Conservation (phyloP, 2,113 vertebrate species). For the Ahaetulla prasina region DNA sequence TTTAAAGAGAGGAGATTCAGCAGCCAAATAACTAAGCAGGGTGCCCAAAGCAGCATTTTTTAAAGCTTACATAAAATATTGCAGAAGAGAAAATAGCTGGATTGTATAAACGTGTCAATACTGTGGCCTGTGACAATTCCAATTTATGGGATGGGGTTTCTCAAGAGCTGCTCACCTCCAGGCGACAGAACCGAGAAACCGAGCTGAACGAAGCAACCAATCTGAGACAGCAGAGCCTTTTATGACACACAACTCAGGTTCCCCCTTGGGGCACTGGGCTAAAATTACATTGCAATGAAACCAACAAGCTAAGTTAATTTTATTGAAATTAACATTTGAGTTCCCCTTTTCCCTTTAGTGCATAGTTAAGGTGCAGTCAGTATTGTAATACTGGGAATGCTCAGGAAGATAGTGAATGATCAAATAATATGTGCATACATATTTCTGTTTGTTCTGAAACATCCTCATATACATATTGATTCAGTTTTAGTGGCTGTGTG, state of each 20-base stretch:
- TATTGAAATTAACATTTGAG: constrained; percentile 38
- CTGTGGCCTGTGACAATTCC: constrained; percentile 24
- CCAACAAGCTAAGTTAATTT: constrained; percentile 38
- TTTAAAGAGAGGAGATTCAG: constrained; percentile 1
- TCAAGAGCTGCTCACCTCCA: constrained; percentile 26
- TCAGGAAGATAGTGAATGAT: constrained; percentile 12
- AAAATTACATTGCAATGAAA: constrained; percentile 40
- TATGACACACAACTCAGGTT: constrained; percentile 29
- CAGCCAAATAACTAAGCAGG: not conserved
- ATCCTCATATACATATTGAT: not conserved
- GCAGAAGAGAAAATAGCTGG: constrained; percentile 21
- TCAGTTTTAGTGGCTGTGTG: not conserved
- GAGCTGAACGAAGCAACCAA: constrained; percentile 25
- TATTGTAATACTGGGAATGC: constrained; percentile 11
- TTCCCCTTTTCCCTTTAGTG: constrained; percentile 27
- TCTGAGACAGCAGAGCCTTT: constrained; percentile 25
- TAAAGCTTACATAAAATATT: constrained; percentile 24
- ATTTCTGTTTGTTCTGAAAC: not conserved
- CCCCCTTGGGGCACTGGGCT: constrained; percentile 25
- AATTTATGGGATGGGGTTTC: constrained; percentile 33
- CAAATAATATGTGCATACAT: not conserved
- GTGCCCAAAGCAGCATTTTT: not conserved
- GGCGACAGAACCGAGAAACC: constrained; percentile 29
- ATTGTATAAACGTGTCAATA: constrained; percentile 23
- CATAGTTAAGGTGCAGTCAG: constrained; percentile 29